These are phyloP conservation scores for Chymomyza procnemis DNA, from an alignment of 2,888 invertebrate species.

Conservation along the genomic window DNA sequence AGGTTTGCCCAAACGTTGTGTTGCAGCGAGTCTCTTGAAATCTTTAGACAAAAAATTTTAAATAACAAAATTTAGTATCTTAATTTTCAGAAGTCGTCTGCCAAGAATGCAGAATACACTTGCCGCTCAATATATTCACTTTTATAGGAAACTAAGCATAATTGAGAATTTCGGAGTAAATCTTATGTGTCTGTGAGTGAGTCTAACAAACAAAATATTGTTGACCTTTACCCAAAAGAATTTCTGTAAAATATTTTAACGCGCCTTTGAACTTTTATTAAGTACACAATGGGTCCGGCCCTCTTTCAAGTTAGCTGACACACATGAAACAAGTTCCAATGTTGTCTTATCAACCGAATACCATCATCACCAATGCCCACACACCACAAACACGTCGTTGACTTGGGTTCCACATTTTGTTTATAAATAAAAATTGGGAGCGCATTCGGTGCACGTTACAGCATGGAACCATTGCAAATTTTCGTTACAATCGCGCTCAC, in stretches of 20 bases:
- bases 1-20: too few relatives aligned
- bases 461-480: slow-evolving; percentile 74
- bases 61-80: too few relatives aligned
- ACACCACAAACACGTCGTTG: not conserved
- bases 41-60: too few relatives aligned
- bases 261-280: slow-evolving; percentile 60
- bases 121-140: too few relatives aligned
- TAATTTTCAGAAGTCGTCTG: too few relatives aligned
- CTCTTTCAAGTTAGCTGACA: not conserved
- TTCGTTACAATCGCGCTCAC: not conserved
- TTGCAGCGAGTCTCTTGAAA: too few relatives aligned
- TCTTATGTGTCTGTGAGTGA: too few relatives aligned
- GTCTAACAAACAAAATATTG: slow-evolving; percentile 3
- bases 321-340: not conserved
- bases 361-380: slow-evolving; percentile 19
- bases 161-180: too few relatives aligned
- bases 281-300: not conserved
- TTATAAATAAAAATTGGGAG: slow-evolving; percentile 70
- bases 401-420: slow-evolving; percentile 65
- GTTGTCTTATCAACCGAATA: slow-evolving; percentile 43
- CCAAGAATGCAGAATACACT: too few relatives aligned
- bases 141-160: too few relatives aligned
- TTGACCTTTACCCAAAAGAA: too few relatives aligned
- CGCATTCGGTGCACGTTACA: slow-evolving; percentile 71
- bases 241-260: slow-evolving; percentile 16